These are phyloP conservation scores for Dynastes grantii DNA, from an alignment of 2,888 invertebrate genomes.

Conservation along the genomic window DNA sequence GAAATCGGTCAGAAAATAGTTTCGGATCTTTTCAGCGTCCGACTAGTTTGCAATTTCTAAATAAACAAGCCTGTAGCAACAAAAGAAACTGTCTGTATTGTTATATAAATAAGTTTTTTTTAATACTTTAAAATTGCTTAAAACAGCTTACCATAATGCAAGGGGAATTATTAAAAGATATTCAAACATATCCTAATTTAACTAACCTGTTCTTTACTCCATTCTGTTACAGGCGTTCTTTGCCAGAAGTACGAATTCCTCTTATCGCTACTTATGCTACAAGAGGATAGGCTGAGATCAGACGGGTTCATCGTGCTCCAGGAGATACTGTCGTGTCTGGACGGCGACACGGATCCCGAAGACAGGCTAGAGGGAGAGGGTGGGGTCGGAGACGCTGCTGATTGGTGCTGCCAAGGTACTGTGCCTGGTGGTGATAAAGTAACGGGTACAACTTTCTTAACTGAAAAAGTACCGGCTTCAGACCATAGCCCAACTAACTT, in stretches of 20 bases:
- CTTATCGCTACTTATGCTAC: slow-evolving; percentile 78
- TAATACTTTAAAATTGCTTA: too few species aligned
- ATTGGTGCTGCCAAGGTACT: slow-evolving; percentile 76
- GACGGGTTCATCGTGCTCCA: slow-evolving; percentile 72
- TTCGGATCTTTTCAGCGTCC: too few species aligned
- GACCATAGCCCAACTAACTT: slow-evolving; percentile 47
- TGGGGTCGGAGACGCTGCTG: slow-evolving; percentile 71
- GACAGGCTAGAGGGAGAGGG: slow-evolving; percentile 79
- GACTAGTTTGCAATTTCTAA: too few species aligned
- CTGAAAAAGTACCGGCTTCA: slow-evolving; percentile 67
- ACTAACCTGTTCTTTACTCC: slow-evolving; percentile 83
- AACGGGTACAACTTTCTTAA: slow-evolving; percentile 79
- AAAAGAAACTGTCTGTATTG: too few species aligned
- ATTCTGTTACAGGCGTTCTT: slow-evolving; percentile 81
- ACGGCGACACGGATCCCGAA: slow-evolving; percentile 75
- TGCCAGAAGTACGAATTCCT: slow-evolving; percentile 79
- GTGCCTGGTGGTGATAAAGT: slow-evolving; percentile 77
- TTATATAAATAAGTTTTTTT: too few species aligned
- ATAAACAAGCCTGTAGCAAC: too few species aligned
- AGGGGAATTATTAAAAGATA: too few species aligned
- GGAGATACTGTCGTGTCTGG: slow-evolving; percentile 68
- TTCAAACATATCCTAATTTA: too few species aligned
- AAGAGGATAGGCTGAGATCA: slow-evolving; percentile 75
- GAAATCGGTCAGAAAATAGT: too few species aligned
- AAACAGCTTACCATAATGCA: too few species aligned